Conservation (phyloP, 2,113 vertebrate species). For the Dolichotis patagonum region DNA sequence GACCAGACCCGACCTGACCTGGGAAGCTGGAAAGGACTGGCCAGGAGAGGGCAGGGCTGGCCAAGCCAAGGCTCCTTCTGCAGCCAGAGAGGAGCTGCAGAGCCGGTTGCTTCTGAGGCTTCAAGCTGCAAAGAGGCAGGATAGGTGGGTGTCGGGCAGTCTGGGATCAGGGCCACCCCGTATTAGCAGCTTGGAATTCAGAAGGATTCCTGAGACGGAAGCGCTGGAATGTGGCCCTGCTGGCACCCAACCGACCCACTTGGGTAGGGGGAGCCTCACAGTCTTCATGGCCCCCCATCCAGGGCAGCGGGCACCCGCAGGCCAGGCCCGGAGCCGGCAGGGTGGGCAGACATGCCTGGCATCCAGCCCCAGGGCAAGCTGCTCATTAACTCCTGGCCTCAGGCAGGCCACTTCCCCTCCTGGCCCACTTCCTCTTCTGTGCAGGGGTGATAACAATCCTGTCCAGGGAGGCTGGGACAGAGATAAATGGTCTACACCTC, state of each 20-base stretch:
- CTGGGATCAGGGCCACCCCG: background rate
- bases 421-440: conserved; percentile 70
- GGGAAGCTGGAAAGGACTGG: background rate
- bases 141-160: background rate
- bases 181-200: conserved; percentile 12
- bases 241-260: background rate
- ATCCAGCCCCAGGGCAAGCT: background rate
- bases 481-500: conserved; percentile 42
- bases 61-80: background rate
- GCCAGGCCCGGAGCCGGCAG: background rate
- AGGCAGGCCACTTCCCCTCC: conserved; percentile 63
- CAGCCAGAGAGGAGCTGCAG: background rate
- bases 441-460: conserved; percentile 58
- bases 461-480: background rate
- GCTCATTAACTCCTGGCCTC: conserved; percentile 53
- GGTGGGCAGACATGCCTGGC: background rate
- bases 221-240: background rate
- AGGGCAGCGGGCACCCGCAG: background rate
- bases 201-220: background rate
- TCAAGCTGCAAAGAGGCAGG: background rate
- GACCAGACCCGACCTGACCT: background rate
- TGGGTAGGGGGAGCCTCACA: background rate
- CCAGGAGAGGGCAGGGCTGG: background rate
- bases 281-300: background rate
- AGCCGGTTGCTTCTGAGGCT: background rate